phyloP scores from a whole-genome alignment of 2,888 invertebrate genomes.

The Dusona sp. region DNA sequence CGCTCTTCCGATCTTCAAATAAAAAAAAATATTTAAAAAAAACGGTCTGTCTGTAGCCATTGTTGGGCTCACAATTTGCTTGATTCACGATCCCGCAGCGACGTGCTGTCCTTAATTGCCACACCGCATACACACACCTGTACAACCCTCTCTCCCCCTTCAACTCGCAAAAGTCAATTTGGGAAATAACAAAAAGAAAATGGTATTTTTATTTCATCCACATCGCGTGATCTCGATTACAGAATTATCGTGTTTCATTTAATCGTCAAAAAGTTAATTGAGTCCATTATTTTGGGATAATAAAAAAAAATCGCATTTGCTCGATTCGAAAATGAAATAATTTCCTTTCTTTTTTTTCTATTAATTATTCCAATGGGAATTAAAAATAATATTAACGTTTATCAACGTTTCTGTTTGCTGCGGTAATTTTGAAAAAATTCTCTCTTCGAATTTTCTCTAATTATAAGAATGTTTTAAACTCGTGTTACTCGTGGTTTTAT shows the following conservation, averaged over 20 bases:
- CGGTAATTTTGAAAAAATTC: background rate
- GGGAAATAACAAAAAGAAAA: background rate
- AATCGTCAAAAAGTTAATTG: background rate
- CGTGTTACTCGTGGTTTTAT: background rate
- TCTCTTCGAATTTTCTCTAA: background rate
- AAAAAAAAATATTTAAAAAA: background rate
- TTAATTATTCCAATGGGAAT: background rate
- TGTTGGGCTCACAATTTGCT: conserved; percentile 9
- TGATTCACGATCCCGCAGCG: background rate
- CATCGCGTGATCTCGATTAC: background rate
- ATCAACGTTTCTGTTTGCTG: no score
- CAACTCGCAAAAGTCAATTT: background rate
- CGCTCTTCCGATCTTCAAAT: background rate
- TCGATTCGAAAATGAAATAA: background rate
- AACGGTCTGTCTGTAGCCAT: background rate
- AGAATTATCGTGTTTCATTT: background rate
- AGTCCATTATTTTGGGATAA: background rate
- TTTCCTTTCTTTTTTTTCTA: background rate
- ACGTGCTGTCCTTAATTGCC: conserved; percentile 9
- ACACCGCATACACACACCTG: background rate
- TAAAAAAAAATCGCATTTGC: background rate
- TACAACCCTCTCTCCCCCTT: background rate
- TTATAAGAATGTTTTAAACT: background rate
- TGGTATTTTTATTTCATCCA: background rate
- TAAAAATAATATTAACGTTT: background rate